Evolutionary conservation across 30 jellyfish, hydroid and myxozoan species (phyloP).

Genomic region (Aurelia sp.): DNA sequence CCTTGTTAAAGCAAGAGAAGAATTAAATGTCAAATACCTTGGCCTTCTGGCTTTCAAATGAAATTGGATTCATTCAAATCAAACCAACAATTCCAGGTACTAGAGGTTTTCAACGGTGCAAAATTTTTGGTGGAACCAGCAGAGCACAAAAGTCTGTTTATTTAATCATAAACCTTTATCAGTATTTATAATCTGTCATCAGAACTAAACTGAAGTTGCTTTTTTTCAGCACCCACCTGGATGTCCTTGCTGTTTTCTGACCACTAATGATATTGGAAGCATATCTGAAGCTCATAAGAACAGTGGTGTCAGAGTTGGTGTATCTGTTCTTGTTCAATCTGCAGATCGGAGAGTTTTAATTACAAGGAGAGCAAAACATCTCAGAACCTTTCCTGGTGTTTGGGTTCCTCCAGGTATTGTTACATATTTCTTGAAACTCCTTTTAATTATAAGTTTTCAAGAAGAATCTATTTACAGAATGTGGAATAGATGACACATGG

Average conservation of each 20-base stretch:
- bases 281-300: slow-evolving; percentile 33
- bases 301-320: slow-evolving; percentile 71
- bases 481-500: too few species aligned
- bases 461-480: too few species aligned
- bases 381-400: slow-evolving; percentile 83
- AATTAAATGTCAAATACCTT: too few species aligned
- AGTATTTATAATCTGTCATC: not conserved
- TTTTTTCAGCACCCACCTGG: slow-evolving; percentile 66
- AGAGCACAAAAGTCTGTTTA: too few species aligned
- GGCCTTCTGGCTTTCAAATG: too few species aligned
- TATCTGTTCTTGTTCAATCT: slow-evolving; percentile 63
- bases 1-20: too few species aligned
- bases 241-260: slow-evolving; percentile 64
- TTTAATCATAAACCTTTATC: not conserved
- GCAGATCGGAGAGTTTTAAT: slow-evolving; percentile 60
- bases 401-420: slow-evolving; percentile 88
- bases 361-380: slow-evolving; percentile 71
- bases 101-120: too few species aligned
- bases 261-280: slow-evolving; percentile 35
- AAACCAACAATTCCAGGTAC: too few species aligned
- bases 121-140: too few species aligned
- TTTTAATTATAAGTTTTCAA: too few species aligned
- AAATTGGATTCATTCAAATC: too few species aligned
- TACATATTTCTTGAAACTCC: too few species aligned
- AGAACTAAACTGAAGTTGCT: not conserved